Evolutionary conservation across 2,797 vertebrate genomes (phyloP).

Genomic region (Caiman crocodilus): DNA sequence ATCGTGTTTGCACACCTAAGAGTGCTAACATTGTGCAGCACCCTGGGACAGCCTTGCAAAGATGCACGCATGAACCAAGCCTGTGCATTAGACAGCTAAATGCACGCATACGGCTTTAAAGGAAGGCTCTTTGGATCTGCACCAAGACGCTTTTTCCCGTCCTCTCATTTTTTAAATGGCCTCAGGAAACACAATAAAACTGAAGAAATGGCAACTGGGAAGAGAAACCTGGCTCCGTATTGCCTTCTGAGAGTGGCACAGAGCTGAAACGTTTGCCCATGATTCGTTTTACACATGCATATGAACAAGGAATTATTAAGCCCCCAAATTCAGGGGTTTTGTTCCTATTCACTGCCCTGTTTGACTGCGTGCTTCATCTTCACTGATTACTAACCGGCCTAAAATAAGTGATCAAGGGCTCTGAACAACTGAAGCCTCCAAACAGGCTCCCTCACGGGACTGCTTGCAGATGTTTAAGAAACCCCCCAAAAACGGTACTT

Average conservation of each 20-base stretch:
- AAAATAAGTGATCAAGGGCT: neutral
- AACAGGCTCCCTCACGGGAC: neutral
- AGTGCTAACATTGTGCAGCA: too few species aligned
- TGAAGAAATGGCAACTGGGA: neutral
- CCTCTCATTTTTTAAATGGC: neutral
- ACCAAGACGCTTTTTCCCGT: neutral
- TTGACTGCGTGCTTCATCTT: neutral
- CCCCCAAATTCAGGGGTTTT: neutral
- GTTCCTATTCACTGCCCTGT: neutral
- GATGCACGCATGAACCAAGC: neutral
- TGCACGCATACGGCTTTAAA: accelerated
- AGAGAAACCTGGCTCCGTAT: neutral
- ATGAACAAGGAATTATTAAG: neutral
- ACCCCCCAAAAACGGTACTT: too few species aligned
- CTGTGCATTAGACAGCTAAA: neutral
- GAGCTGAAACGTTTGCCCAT: neutral
- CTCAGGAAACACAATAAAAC: constrained; percentile 14
- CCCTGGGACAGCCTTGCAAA: too few species aligned
- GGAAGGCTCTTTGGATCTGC: neutral
- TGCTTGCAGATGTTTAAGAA: neutral
- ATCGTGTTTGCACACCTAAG: too few species aligned
- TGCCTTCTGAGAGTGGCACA: neutral
- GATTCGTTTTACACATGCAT: neutral
- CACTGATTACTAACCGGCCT: neutral
- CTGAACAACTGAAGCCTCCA: neutral